phyloP scores from a whole-genome alignment of 2,888 invertebrate genomes.

The Schrankia costaestrigalis region DNA sequence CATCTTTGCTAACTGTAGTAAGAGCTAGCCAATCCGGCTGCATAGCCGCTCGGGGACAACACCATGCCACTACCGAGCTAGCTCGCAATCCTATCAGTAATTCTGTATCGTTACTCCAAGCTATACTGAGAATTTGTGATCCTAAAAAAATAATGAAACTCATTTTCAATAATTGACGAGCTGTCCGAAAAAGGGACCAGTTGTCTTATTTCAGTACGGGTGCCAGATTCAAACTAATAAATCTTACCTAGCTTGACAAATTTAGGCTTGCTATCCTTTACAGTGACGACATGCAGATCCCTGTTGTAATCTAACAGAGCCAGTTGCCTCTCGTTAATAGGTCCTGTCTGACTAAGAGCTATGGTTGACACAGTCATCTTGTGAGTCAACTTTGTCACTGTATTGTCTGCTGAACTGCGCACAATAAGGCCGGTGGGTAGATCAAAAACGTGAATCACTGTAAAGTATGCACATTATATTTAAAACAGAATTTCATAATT shows the following conservation, averaged over 20 bases:
- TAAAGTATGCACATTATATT: background rate
- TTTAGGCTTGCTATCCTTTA: slow-evolving; percentile 83
- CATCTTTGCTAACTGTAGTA: slow-evolving; percentile 68
- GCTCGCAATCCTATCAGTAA: slow-evolving; percentile 68
- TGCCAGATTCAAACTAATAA: background rate
- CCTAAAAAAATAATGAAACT: slow-evolving; percentile 43
- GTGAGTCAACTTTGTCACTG: slow-evolving; percentile 88
- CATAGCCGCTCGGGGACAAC: slow-evolving; percentile 63
- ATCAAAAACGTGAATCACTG: slow-evolving; percentile 92
- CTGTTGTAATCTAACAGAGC: slow-evolving; percentile 94
- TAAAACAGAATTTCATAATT: background rate
- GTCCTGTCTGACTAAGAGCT: slow-evolving; percentile 92
- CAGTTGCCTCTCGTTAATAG: slow-evolving; percentile 88
- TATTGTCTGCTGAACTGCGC: slow-evolving; percentile 85
- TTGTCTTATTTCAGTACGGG: too few relatives aligned
- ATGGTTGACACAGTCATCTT: slow-evolving; percentile 89
- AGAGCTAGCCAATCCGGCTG: slow-evolving; percentile 68
- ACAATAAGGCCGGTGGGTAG: slow-evolving; percentile 83
- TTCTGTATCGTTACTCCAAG: slow-evolving; percentile 73
- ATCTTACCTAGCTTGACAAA: slow-evolving; percentile 86
- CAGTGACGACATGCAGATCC: slow-evolving; percentile 91
- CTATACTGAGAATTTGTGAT: slow-evolving; percentile 68
- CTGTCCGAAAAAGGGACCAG: too few relatives aligned
- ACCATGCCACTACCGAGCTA: slow-evolving; percentile 70
- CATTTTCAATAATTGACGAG: background rate